Base-by-base conservation (phyloP, 92 coral and sea anemone species). In the Parazoanthus swiftii region DNA sequence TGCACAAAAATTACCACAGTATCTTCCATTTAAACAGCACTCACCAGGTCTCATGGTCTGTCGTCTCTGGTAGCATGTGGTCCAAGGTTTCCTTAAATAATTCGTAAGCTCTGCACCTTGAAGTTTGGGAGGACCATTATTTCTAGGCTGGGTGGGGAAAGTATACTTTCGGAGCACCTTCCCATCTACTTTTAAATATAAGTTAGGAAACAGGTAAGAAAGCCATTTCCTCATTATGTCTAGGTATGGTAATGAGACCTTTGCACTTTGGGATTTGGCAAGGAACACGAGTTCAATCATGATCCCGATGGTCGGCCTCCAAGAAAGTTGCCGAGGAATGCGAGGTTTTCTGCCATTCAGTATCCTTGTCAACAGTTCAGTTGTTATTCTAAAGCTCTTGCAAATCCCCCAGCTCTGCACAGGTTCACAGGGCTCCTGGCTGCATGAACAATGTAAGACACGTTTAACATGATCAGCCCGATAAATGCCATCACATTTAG, bases 331-430 rank as follows among this genome's bases (percentile, higher is more conserved):
- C 39, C 8, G n/a, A 29, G 77, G 77, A 33, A 74, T 35, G 37
- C 21, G 46, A 26, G 77, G 77, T 14, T 74, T 74, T 35, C 77
- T 39, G 39, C 25, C 39, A 74, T 39, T 26, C 36, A 15, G 20
- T 74, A 74, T 14, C 38, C 36, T 39, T 21, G 21, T 74, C 77
- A 74, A 36, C 46, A 74, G 77, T 36, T 74, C 44, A 33, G 20
- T 74, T 29, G 77, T 36, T 74, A 74, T 35, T 74, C 77, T 23
- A 74, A 33, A 46, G 20, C 23, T 74, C 77, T 74, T 46, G 36
- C 77, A 74, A 21, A 74, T 74, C 39, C 77, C 77, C 77, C 77
- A 74, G 23, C 14, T 74, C 21, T 74, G 77, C 23, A 74, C 77
- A 35, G 44, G 43, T 35, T 74, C 23, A 36, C 18, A 3, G 18